Evolutionary conservation across 2,888 invertebrate genomes (phyloP).

Genomic region (Apamea monoglypha): DNA sequence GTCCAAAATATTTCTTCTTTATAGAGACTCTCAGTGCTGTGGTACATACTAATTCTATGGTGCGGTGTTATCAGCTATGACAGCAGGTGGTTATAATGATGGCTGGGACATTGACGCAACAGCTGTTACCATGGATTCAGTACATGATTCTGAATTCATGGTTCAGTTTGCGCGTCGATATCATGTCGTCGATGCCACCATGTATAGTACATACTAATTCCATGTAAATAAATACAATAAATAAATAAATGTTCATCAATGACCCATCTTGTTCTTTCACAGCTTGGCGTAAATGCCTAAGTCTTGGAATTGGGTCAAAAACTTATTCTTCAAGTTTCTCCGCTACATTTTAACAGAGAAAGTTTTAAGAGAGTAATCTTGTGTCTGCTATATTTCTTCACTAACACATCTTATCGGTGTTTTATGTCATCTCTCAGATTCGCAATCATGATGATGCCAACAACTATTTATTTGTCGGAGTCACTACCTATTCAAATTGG

Average conservation of each 20-base stretch:
- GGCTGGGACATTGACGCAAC: too few relatives aligned
- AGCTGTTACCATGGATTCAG: too few relatives aligned
- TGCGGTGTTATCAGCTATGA: too few relatives aligned
- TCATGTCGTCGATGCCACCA: too few relatives aligned
- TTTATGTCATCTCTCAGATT: constrained; percentile 1
- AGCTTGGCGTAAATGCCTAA: not conserved
- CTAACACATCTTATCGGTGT: not conserved
- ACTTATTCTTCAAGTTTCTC: not conserved
- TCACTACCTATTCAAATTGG: constrained; percentile 19
- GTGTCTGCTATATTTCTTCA: not conserved
- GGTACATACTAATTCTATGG: too few relatives aligned
- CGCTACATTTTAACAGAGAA: not conserved
- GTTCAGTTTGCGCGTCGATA: too few relatives aligned
- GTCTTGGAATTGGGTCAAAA: not conserved
- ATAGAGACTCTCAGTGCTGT: too few relatives aligned
- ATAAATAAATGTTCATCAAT: not conserved
- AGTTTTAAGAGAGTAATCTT: not conserved
- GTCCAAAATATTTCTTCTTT: too few relatives aligned
- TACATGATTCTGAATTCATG: too few relatives aligned
- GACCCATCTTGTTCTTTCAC: not conserved
- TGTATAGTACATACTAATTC: not conserved
- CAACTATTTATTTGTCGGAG: not conserved
- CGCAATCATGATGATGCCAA: constrained; percentile 1
- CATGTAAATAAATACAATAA: too few relatives aligned
- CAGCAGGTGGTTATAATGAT: too few relatives aligned